Evolutionary conservation across 1,140 invertebrate genomes (phyloP).

Genomic region (Temnothorax longispinosus): DNA sequence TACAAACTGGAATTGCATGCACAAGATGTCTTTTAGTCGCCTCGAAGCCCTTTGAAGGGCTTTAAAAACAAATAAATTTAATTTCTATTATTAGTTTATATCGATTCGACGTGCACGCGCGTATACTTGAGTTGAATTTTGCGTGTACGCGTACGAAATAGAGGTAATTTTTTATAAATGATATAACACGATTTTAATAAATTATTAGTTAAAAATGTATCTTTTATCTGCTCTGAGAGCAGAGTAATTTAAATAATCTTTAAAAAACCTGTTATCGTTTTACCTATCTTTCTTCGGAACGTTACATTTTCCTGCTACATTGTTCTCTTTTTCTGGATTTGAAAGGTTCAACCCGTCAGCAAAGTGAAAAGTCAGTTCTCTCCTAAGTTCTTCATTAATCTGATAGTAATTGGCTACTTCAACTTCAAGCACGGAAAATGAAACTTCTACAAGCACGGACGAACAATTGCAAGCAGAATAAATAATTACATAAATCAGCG

Average conservation of each 20-base stretch:
- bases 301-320: not conserved
- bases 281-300: not conserved
- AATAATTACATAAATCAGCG: constrained; percentile 54
- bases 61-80: not conserved
- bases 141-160: not conserved
- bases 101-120: not conserved
- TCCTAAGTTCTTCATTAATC: constrained; percentile 48
- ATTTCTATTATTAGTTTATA: not conserved
- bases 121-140: not conserved
- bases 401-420: constrained; percentile 48
- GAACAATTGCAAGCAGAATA: constrained; percentile 44
- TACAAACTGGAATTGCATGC: not conserved
- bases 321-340: constrained; percentile 5
- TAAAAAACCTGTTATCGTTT: constrained; percentile 6
- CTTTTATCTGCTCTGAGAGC: not conserved
- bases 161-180: not conserved
- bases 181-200: not conserved
- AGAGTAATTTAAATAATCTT: not conserved
- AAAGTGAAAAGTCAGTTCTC: constrained; percentile 40
- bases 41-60: not conserved
- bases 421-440: constrained; percentile 42
- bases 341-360: constrained; percentile 19
- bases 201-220: not conserved
- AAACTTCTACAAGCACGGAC: constrained; percentile 17
- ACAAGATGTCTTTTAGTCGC: not conserved